Evolutionary conservation across 2,113 vertebrate species (phyloP).

Genomic region (Corythornis cristatus): DNA sequence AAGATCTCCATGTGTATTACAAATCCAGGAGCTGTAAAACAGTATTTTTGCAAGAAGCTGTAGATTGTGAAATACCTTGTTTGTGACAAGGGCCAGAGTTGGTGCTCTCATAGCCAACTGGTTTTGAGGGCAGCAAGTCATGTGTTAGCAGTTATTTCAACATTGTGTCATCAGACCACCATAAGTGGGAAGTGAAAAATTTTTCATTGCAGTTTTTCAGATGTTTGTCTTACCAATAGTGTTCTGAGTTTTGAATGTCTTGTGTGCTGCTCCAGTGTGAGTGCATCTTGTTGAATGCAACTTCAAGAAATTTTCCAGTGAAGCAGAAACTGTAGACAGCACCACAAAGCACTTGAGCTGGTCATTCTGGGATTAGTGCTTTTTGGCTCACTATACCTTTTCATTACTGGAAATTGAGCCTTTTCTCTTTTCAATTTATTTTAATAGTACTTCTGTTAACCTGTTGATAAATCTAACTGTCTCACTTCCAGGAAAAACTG

Average conservation of each 20-base stretch:
- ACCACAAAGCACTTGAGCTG: background rate
- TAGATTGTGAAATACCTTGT: background rate
- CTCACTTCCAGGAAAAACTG: background rate
- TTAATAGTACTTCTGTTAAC: background rate
- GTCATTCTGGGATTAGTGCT: background rate
- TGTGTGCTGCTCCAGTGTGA: background rate
- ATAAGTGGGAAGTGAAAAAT: background rate
- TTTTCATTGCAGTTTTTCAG: background rate
- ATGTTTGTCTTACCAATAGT: background rate
- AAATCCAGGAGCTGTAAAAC: background rate
- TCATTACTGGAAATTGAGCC: background rate
- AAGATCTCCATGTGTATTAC: background rate
- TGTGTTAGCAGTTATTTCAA: background rate
- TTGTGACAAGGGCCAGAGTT: background rate
- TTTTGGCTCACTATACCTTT: background rate
- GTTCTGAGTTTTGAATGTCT: background rate
- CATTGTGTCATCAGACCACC: background rate
- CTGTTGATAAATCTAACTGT: background rate
- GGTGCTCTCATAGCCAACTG: background rate
- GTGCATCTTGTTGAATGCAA: background rate
- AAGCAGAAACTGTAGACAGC: background rate
- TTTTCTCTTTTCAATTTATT: background rate
- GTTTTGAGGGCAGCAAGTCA: background rate
- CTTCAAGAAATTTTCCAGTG: background rate
- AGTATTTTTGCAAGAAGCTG: background rate